Percentiles rank a stretch among this genome's conserved stretches.
Conservation (phyloP, 2,888 invertebrate species). For the Cecidostiba fungosa region DNA sequence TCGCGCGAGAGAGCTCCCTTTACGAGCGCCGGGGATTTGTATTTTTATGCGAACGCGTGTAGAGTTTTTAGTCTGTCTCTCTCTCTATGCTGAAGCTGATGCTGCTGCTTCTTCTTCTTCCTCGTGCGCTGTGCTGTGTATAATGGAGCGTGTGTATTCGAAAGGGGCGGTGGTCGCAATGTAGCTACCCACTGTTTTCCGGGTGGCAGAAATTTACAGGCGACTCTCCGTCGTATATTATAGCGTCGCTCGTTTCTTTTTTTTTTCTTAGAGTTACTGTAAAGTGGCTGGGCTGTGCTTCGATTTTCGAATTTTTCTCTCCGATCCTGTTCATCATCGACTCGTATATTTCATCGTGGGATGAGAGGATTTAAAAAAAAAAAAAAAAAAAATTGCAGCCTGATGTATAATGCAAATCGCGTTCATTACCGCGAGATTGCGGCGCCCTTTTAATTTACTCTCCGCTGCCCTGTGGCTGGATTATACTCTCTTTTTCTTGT, state of each 20-base stretch:
- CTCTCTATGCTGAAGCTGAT: not conserved
- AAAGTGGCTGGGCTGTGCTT: not conserved
- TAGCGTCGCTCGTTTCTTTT: not conserved
- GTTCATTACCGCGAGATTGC: not conserved
- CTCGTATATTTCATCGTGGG: too few relatives aligned
- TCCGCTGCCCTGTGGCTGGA: not conserved
- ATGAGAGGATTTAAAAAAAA: too few relatives aligned
- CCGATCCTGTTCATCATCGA: too few relatives aligned
- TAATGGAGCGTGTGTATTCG: slow-evolving; percentile 46
- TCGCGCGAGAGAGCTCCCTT: not conserved
- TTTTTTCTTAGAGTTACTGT: slow-evolving; percentile 22
- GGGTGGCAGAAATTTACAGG: slow-evolving; percentile 45
- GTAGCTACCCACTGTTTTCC: not conserved
- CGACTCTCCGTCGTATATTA: not conserved
- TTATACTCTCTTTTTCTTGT: not conserved
- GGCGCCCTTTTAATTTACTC: not conserved
- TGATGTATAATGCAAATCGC: not conserved
- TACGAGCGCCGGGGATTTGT: slow-evolving; percentile 11
- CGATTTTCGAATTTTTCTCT: not conserved
- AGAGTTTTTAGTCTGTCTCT: slow-evolving; percentile 28
- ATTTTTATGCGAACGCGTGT: slow-evolving; percentile 40
- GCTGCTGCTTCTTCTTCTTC: not conserved
- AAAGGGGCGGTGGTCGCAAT: slow-evolving; percentile 44
- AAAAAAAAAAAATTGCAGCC: too few relatives aligned
- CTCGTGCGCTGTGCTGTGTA: not conserved